Base-by-base conservation (phyloP, 2,888 invertebrate genomes). In the Pyrochroa serraticornis region DNA sequence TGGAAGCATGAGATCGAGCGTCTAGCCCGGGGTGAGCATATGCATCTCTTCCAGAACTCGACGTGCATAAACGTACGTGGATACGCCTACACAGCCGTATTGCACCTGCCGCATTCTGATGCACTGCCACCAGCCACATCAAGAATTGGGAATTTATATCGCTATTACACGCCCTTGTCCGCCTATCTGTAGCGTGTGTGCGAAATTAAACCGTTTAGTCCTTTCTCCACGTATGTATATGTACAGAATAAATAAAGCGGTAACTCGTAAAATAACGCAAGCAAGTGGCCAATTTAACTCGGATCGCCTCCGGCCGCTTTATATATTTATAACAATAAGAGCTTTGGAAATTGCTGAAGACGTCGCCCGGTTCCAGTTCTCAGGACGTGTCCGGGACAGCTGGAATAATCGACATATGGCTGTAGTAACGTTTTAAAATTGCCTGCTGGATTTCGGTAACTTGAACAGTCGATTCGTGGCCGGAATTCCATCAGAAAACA, bases 1-100 rank as follows among this genome's bases (percentile, higher is more conserved):
- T 69, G 66, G 69, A 68, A 67, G 69, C 69, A 69, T 63, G 63
- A 65, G 65, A 65, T 68, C 65, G 68, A 56, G 60, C 62, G 55
- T 42, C 48, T 54, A 44, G 56, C 54, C 43, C 62, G 59, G 58
- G 60, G 44, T 44, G 45, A 30, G 55, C 57, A 52, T 57, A 63
- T 63, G 60, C 60, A 58, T 58, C 51, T 60, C 57, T 5, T 41
- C 14, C 41, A 41, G 9, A 8, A 14, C 30, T 41, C n/a, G 14
- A 41, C 9, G 22, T 41, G 30, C 9, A 7, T 41, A 13, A 30
- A 7, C 14, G 7, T 14, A 38, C 43, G 36, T 13, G 55, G 58
- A 44, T 55, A 59, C 63, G 63, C 65, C 65, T 47, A 64, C 53
- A 42, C 59, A 59, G 59, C 62, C 58, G 67, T 64, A 67, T 63